Percentiles rank a stretch among this genome's conserved stretches.
Evolutionary conservation across 2,113 vertebrate species (phyloP).

Genomic region (Prionailurus viverrinus): DNA sequence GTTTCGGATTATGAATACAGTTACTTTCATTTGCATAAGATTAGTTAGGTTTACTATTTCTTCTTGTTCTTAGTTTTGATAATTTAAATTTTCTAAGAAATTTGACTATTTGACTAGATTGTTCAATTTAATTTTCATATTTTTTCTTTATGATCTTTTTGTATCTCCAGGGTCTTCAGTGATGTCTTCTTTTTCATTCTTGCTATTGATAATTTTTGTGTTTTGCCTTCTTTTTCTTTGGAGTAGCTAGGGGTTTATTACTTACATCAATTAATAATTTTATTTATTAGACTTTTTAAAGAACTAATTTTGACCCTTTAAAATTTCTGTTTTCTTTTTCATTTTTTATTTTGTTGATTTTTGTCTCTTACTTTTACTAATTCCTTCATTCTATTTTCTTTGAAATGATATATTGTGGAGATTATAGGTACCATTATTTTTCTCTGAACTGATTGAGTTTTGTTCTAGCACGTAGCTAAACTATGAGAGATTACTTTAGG

Average conservation of each 20-base stretch:
- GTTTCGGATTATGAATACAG: constrained; percentile 6
- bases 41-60: background rate
- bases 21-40: background rate
- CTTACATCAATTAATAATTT: background rate
- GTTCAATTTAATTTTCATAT: background rate
- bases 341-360: background rate
- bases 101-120: background rate
- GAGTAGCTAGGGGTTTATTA: background rate
- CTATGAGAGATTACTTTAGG: background rate
- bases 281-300: background rate
- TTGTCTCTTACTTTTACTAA: background rate
- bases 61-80: background rate
- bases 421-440: background rate
- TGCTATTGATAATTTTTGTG: background rate
- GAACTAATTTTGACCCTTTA: background rate
- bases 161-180: background rate
- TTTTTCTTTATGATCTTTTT: background rate
- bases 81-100: background rate
- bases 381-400: background rate
- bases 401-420: background rate
- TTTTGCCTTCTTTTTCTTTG: background rate
- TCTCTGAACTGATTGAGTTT: background rate
- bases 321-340: background rate
- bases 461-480: background rate
- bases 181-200: background rate